phyloP scores from a whole-genome alignment of 2,888 invertebrate species.

The Napeogenes sylphis region DNA sequence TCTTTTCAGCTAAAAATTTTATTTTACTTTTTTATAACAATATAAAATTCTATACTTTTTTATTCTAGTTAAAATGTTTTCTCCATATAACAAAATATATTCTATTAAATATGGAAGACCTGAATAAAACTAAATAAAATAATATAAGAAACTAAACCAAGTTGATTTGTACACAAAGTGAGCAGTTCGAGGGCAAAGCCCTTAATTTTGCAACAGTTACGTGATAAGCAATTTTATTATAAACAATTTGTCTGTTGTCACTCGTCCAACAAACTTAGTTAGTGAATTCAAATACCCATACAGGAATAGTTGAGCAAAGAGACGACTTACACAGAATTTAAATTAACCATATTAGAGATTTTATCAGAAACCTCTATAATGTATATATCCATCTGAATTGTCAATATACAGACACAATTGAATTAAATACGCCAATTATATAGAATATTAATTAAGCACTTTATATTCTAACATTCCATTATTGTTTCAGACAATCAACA shows the following conservation, averaged over 20 bases:
- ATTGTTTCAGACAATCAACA: constrained; percentile 56
- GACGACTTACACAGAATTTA: background rate
- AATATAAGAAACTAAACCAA: too few species aligned
- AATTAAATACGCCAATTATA: background rate
- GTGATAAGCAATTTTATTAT: constrained; percentile 32
- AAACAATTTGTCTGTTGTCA: constrained; percentile 37
- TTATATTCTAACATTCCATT: constrained; percentile 17
- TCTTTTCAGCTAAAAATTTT: too few species aligned
- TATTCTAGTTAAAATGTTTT: too few species aligned
- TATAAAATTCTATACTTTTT: too few species aligned
- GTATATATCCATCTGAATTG: too few species aligned
- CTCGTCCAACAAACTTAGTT: constrained; percentile 28
- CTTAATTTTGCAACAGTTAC: constrained; percentile 45
- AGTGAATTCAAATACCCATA: constrained; percentile 38
- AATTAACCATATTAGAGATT: background rate
- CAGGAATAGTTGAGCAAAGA: background rate
- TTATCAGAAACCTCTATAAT: too few species aligned
- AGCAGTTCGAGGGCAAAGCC: constrained; percentile 10
- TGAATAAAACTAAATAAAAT: too few species aligned
- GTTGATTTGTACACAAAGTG: background rate
- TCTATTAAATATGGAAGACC: too few species aligned
- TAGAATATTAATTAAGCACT: background rate
- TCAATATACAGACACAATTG: too few species aligned
- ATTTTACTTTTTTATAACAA: too few species aligned
- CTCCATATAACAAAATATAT: too few species aligned